Evolutionary conservation across 2,797 vertebrate species (phyloP), one percentile per base, ranked within the genome.

Genomic region (Eupleurogrammus muticus): DNA sequence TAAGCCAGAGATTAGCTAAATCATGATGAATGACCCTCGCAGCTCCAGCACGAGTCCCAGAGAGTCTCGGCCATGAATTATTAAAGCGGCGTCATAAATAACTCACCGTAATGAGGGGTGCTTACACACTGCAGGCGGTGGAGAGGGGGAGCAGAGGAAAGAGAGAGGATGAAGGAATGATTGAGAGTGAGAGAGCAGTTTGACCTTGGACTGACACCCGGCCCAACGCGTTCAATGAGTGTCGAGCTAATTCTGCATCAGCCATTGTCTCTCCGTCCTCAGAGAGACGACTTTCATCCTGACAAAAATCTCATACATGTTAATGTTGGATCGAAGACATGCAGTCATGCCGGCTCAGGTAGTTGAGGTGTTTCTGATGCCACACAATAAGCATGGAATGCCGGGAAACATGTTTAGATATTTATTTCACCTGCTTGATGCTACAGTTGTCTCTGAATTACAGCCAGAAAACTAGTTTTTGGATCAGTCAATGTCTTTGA

Each of bases 71-170:
- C 72, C 74, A 86, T 90, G 82, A 90, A 90, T 90, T 87, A 90
- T 90, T 90, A 77, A 90, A 80, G 55, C 69, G 0, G 8, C 76
- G 4, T 87, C 86, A 89, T 91, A 87, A 91, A 89, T 91, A 90
- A 91, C 76, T 86, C 84, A 72, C 40, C 55, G 58, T 88, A 87
- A 90, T 83, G 82, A 90, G 85, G 53, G 72, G 60, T 70, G 79
- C 77, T 73, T 76, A 79, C 73, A 55, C 3, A 49, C 79, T 74
- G 80, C 64, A 28, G 66, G 75, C 65, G 5, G 53, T 53, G 13
- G 61, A 4, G 63, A 21, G 16, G n/a, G 53, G 23, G 57, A 11
- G 23, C 16, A 16, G 5, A 7, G 24, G 3, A 16, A 49, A 11
- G 5, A 28, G 34, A 42, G 28, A 24, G 65, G 57, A 71, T 61